Percentiles rank a stretch among this genome's conserved stretches.
Evolutionary conservation across 2,113 vertebrate species (phyloP).

Genomic region (Toxostoma redivivum): DNA sequence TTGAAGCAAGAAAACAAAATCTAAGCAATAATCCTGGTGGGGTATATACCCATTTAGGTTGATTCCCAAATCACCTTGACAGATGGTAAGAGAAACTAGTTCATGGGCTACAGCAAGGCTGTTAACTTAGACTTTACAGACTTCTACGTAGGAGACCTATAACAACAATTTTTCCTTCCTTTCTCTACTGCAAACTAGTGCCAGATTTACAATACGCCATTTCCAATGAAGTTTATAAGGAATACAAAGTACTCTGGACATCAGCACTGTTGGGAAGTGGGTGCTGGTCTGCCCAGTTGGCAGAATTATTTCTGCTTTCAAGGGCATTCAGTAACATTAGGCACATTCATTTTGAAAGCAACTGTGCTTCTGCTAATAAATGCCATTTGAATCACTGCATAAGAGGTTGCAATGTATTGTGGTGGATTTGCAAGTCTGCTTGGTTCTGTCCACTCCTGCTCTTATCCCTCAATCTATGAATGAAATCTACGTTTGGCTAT

Average conservation of each 20-base stretch:
- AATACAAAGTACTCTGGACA: background rate
- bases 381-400: background rate
- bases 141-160: background rate
- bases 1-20: background rate
- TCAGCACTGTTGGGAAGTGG: background rate
- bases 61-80: background rate
- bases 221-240: background rate
- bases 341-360: background rate
- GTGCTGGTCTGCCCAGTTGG: background rate
- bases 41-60: background rate
- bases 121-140: constrained; percentile 1
- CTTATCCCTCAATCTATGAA: background rate
- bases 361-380: background rate
- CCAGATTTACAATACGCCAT: background rate
- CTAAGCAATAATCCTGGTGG: background rate
- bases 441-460: background rate
- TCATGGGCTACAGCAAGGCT: background rate
- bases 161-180: background rate
- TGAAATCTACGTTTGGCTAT: background rate
- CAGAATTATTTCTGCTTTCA: background rate
- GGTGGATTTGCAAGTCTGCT: background rate
- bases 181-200: background rate
- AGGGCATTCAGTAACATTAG: background rate
- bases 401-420: background rate
- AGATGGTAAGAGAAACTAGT: background rate